A percentile compares a stretch with the other conserved stretches of the same genome.
phyloP scores from a whole-genome alignment of 2,888 invertebrate genomes.

The Hydrotaea cyrtoneurina region DNA sequence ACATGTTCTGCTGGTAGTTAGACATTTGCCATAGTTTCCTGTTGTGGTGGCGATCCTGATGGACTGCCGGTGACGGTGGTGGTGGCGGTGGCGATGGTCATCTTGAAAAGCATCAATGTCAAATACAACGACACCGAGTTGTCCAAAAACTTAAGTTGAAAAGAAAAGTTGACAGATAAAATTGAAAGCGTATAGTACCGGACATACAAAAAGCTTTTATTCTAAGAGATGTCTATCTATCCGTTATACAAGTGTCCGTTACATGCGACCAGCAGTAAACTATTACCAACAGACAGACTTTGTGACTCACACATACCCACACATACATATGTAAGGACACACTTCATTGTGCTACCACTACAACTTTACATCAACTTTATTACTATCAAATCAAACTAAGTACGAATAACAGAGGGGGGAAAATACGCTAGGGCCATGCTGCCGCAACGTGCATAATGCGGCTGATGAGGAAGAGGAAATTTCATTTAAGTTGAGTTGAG shows the following conservation, averaged over 20 bases:
- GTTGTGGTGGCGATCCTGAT: not conserved
- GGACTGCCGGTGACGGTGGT: not conserved
- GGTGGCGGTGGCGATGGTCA: constrained; percentile 21
- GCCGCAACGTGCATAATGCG: constrained; percentile 14
- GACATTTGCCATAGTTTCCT: constrained; percentile 19
- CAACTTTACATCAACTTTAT: constrained; percentile 37
- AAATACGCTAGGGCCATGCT: constrained; percentile 17
- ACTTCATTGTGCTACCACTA: not conserved
- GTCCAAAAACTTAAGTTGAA: constrained; percentile 56
- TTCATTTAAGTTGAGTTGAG: constrained; percentile 40
- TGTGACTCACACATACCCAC: not conserved
- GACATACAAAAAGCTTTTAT: constrained; percentile 42
- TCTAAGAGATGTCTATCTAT: constrained; percentile 44
- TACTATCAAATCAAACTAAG: constrained; percentile 38
- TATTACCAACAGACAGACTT: constrained; percentile 4
- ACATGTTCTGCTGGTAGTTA: constrained; percentile 22
- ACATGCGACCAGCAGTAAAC: constrained; percentile 23
- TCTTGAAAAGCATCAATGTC: constrained; percentile 60
- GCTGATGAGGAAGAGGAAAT: constrained; percentile 49
- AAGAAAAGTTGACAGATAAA: constrained; percentile 71
- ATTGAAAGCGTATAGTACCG: constrained; percentile 50
- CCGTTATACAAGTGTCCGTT: constrained; percentile 42
- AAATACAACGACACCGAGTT: constrained; percentile 63
- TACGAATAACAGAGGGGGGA: not conserved
- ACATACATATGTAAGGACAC: not conserved